phyloP scores from a whole-genome alignment of 2,797 vertebrate species.

The Leptatherina wallacei region DNA sequence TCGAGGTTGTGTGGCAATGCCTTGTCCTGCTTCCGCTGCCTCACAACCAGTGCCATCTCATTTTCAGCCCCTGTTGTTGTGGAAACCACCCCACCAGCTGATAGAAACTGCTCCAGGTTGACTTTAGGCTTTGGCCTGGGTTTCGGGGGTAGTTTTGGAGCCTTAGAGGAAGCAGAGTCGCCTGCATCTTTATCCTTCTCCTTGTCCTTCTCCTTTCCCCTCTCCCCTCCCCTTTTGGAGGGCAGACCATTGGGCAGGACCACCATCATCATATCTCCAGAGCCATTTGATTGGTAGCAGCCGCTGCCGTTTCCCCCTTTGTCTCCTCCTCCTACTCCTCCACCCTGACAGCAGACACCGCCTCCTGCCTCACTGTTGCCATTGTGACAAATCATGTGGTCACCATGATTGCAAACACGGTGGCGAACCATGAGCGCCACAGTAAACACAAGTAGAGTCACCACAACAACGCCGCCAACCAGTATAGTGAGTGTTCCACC shows the following conservation, averaged over 20 bases:
- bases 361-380: conserved; percentile 71
- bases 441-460: conserved; percentile 91
- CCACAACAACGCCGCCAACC: conserved; percentile 91
- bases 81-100: conserved; percentile 74
- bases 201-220: conserved; percentile 63
- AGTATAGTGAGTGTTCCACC: conserved; percentile 92
- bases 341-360: conserved; percentile 81
- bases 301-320: conserved; percentile 79
- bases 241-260: conserved; percentile 82
- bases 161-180: conserved; percentile 62
- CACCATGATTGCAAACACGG: conserved; percentile 83
- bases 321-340: conserved; percentile 85
- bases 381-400: conserved; percentile 77
- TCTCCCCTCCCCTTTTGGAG: conserved; percentile 70
- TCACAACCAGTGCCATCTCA: conserved; percentile 77
- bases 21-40: conserved; percentile 76
- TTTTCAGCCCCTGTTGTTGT: conserved; percentile 52
- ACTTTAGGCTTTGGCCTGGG: conserved; percentile 79
- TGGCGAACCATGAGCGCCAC: conserved; percentile 93
- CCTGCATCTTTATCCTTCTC: conserved; percentile 68
- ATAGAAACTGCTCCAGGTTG: conserved; percentile 79
- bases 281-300: conserved; percentile 80
- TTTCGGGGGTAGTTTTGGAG: conserved; percentile 78
- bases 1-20: conserved; percentile 68
- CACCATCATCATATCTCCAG: conserved; percentile 86